Percentiles rank a stretch among this genome's conserved stretches.
phyloP scores from a whole-genome alignment of 2,888 invertebrate species.

The Diarsia mendica region DNA sequence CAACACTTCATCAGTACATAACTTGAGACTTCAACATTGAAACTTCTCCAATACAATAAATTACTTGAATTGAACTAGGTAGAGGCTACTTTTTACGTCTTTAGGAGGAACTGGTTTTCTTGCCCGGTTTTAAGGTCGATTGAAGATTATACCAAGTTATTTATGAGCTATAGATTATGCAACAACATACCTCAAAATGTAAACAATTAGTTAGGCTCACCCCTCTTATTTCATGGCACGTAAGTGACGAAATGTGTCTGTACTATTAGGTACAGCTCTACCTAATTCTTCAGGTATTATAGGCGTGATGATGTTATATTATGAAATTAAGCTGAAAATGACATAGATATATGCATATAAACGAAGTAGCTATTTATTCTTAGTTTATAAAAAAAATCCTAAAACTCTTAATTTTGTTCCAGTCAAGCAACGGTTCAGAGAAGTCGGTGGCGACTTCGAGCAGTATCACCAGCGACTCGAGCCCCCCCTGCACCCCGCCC shows the following conservation, averaged over 20 bases:
- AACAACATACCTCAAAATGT: background rate
- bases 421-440: constrained; percentile 86
- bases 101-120: background rate
- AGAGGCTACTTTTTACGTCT: constrained; percentile 1
- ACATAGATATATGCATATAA: no score
- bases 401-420: constrained; percentile 50
- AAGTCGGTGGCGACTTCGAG: constrained; percentile 76
- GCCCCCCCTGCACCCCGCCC: constrained; percentile 87
- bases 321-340: background rate
- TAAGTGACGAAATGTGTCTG: no score
- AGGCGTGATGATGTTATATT: no score
- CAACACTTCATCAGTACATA: constrained; percentile 37
- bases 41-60: constrained; percentile 49
- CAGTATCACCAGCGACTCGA: constrained; percentile 76
- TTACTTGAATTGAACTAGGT: constrained; percentile 30
- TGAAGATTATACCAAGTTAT: background rate
- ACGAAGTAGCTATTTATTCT: background rate
- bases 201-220: background rate
- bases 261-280: no score
- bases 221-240: no score
- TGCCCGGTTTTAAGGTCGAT: background rate
- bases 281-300: no score
- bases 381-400: background rate
- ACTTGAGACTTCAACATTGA: constrained; percentile 22
- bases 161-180: background rate